Evolutionary conservation across 2,113 vertebrate genomes (phyloP).

Genomic region (Cyprinodon brontotheroides): DNA sequence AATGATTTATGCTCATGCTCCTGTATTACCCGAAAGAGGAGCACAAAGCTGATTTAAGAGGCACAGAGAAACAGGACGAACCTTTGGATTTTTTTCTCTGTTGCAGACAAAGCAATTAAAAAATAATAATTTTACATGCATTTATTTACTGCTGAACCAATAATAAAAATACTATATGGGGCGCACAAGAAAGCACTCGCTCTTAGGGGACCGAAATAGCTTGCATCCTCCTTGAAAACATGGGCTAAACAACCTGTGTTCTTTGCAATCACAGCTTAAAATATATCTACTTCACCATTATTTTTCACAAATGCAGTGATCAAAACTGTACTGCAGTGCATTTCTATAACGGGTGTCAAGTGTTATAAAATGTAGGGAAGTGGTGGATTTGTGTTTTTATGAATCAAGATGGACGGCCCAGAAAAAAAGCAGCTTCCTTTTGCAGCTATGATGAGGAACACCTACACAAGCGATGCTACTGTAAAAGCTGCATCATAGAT

Average conservation of each 20-base stretch:
- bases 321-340: not conserved
- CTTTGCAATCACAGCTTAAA: not conserved
- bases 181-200: too few relatives aligned
- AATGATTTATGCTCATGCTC: too few relatives aligned
- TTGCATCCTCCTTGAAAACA: not conserved
- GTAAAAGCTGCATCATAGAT: not conserved
- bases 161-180: too few relatives aligned
- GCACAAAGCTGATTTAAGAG: too few relatives aligned
- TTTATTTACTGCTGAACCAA: too few relatives aligned
- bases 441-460: not conserved
- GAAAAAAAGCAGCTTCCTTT: not conserved
- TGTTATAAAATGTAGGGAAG: not conserved
- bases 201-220: too few relatives aligned
- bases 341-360: not conserved
- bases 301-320: not conserved
- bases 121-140: too few relatives aligned
- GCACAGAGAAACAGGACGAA: too few relatives aligned
- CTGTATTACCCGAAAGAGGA: too few relatives aligned
- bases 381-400: not conserved
- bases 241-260: not conserved
- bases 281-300: not conserved
- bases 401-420: not conserved
- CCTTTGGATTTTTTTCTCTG: too few relatives aligned
- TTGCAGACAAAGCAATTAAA: too few relatives aligned
- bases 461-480: not conserved